Conservation (phyloP, 1,140 invertebrate genomes). For the Bombyx mandarina region DNA sequence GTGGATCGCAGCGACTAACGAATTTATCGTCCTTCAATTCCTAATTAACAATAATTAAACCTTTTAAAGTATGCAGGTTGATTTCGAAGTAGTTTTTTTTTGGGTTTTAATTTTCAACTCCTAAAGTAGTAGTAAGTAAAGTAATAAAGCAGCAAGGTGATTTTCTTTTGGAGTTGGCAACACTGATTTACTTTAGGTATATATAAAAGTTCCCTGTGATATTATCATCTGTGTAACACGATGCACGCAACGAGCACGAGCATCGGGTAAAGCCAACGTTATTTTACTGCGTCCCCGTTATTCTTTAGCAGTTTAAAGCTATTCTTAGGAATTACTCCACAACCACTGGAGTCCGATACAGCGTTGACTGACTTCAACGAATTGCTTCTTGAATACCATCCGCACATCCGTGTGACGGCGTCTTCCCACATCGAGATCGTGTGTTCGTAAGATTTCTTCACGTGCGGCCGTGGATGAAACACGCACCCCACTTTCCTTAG, state of each 20-base stretch:
- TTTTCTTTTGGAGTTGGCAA: background rate
- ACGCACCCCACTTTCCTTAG: slow-evolving; percentile 73
- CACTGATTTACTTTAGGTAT: background rate
- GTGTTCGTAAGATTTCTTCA: slow-evolving; percentile 52
- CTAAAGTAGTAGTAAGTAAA: too few species aligned
- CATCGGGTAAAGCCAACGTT: slow-evolving; percentile 49
- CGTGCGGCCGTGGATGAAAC: slow-evolving; percentile 74
- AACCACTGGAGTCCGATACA: slow-evolving; percentile 22
- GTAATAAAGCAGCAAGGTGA: too few species aligned
- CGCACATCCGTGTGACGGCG: slow-evolving; percentile 77
- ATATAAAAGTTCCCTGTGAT: background rate
- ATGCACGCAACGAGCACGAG: slow-evolving; percentile 33
- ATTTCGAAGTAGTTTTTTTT: too few species aligned
- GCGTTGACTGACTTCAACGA: slow-evolving; percentile 1
- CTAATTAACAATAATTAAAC: too few species aligned
- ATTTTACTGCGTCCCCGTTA: slow-evolving; percentile 33
- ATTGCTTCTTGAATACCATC: slow-evolving; percentile 71
- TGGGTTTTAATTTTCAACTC: too few species aligned
- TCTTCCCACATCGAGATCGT: slow-evolving; percentile 75
- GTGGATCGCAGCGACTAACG: too few species aligned
- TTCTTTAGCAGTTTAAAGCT: slow-evolving; percentile 28
- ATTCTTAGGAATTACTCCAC: background rate
- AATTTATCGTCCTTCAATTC: too few species aligned
- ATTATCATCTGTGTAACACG: slow-evolving; percentile 42
- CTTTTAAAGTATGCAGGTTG: too few species aligned